Conservation (phyloP, 2,797 vertebrate genomes). For the Mormyrops boulengeri region DNA sequence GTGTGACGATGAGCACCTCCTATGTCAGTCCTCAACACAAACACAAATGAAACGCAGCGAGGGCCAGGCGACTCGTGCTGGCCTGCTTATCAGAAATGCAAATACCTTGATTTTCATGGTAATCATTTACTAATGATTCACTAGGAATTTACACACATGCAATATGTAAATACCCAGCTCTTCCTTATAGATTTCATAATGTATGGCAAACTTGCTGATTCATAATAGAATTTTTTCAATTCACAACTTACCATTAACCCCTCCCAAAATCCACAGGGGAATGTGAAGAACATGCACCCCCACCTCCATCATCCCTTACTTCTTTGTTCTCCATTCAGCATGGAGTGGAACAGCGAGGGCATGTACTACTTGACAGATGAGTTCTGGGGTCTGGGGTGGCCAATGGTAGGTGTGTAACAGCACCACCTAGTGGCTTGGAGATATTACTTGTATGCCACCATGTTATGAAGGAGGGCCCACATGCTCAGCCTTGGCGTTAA, state of each 20-base stretch:
- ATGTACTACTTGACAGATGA: not conserved
- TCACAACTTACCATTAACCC: not conserved
- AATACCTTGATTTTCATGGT: not conserved
- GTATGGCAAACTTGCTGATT: not conserved
- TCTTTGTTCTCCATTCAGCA: slow-evolving; percentile 32
- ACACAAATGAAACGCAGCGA: not conserved
- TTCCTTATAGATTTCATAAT: not conserved
- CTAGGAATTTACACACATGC: not conserved
- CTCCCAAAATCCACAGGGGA: slow-evolving; percentile 32
- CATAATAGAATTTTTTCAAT: not conserved
- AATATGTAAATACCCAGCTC: not conserved
- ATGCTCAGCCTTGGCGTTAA: not conserved
- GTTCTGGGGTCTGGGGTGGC: not conserved
- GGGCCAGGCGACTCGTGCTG: not conserved
- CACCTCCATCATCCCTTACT: not conserved
- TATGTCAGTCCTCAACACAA: not conserved
- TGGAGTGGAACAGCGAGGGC: not conserved
- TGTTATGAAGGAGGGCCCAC: not conserved
- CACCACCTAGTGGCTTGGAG: not conserved
- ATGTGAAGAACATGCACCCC: slow-evolving; percentile 19
- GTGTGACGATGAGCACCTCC: not conserved
- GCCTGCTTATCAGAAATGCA: not conserved
- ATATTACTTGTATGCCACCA: not conserved
- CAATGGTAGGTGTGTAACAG: not conserved
- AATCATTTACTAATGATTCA: slow-evolving; percentile 43